These are phyloP conservation scores for Epinotia nisella DNA, from an alignment of 2,888 invertebrate genomes.

Conservation along the genomic window DNA sequence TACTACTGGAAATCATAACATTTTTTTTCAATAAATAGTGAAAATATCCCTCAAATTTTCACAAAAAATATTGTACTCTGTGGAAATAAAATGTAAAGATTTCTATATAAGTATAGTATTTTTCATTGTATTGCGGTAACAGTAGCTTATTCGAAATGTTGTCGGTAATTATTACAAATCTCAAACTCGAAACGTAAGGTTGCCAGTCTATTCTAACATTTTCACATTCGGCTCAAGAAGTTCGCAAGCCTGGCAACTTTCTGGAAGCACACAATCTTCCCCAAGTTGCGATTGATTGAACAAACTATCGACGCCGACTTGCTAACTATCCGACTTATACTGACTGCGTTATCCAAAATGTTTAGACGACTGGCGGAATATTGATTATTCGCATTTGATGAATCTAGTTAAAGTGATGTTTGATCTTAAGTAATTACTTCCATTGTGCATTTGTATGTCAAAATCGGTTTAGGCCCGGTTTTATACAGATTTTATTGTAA, in stretches of 20 bases:
- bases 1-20: no score
- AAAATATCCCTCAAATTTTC: no score
- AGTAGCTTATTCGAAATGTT: neutral
- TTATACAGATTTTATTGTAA: no score
- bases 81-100: no score
- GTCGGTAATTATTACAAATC: neutral
- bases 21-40: no score
- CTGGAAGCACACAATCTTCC: slow-evolving; percentile 54
- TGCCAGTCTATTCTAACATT: slow-evolving; percentile 33
- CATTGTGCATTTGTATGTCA: neutral
- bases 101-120: no score
- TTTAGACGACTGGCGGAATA: slow-evolving; percentile 61
- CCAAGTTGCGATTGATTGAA: slow-evolving; percentile 64
- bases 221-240: slow-evolving; percentile 44
- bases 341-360: slow-evolving; percentile 55
- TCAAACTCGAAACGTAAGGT: neutral
- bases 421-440: no score
- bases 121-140: no score
- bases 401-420: slow-evolving; percentile 5
- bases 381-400: slow-evolving; percentile 55
- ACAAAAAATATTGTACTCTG: no score
- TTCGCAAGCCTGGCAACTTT: slow-evolving; percentile 48
- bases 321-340: slow-evolving; percentile 59
- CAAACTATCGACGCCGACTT: slow-evolving; percentile 60
- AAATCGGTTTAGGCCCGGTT: neutral